Evolutionary conservation across 1,140 invertebrate genomes (phyloP).

Genomic region (Drosophila biarmipes): DNA sequence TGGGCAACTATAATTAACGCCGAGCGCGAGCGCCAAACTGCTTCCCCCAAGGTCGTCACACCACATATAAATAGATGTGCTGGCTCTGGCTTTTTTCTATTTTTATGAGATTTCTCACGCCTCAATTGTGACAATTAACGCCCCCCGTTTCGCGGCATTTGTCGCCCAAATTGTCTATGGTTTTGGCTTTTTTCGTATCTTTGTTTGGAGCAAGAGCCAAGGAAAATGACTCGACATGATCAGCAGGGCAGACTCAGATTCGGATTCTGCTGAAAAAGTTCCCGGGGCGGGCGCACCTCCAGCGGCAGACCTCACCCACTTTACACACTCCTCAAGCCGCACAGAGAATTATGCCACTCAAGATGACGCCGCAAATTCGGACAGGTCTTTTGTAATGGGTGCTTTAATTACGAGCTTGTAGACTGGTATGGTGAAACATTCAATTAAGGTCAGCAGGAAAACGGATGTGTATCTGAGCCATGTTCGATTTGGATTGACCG

Average conservation of each 20-base stretch:
- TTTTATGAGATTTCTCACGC: constrained; percentile 70
- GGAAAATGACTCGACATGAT: constrained; percentile 68
- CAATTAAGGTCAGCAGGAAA: constrained; percentile 44
- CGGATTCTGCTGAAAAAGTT: constrained; percentile 30
- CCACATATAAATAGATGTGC: constrained; percentile 40
- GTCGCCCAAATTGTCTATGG: constrained; percentile 25
- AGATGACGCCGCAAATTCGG: constrained; percentile 62
- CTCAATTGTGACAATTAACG: constrained; percentile 81
- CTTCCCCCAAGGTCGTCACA: constrained; percentile 64
- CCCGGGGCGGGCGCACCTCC: constrained; percentile 56
- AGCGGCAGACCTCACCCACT: constrained; percentile 45
- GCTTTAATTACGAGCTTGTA: constrained; percentile 42
- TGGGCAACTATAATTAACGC: constrained; percentile 67
- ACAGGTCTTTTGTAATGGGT: constrained; percentile 43
- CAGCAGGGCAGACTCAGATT: constrained; percentile 61
- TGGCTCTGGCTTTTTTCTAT: constrained; percentile 9
- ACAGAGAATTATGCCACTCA: constrained; percentile 61
- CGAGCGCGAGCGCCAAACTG: constrained; percentile 23
- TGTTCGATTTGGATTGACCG: constrained; percentile 22
- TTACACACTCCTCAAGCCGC: constrained; percentile 29
- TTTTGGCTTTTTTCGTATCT: constrained; percentile 20
- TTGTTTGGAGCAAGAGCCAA: constrained; percentile 6
- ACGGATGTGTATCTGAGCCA: constrained; percentile 42
- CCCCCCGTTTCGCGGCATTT: constrained; percentile 33
- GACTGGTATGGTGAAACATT: constrained; percentile 13